These are phyloP conservation scores for Meandrusa payeni DNA, from an alignment of 2,888 invertebrate species.

Conservation along the genomic window DNA sequence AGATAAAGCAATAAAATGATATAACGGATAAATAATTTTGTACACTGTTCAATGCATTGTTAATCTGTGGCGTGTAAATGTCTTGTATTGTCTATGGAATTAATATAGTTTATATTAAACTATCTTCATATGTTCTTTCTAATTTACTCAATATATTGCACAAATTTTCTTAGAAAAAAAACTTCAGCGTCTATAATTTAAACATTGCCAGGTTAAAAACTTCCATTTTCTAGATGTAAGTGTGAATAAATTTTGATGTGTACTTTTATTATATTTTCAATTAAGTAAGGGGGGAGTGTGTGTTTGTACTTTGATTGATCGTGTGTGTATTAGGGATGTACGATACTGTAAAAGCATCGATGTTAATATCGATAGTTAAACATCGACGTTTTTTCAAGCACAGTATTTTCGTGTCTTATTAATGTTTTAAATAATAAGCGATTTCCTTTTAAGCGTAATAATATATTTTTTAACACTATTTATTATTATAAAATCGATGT, in stretches of 20 bases:
- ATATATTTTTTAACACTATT: too few relatives aligned
- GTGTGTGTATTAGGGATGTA: not conserved
- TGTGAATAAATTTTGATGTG: slow-evolving; percentile 49
- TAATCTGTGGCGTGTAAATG: slow-evolving; percentile 13
- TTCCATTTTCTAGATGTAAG: slow-evolving; percentile 45
- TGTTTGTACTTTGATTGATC: slow-evolving; percentile 2
- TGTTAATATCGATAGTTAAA: too few relatives aligned
- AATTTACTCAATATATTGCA: slow-evolving; percentile 24
- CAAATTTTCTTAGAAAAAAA: slow-evolving; percentile 32
- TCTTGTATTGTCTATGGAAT: slow-evolving; percentile 3
- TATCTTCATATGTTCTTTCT: not conserved
- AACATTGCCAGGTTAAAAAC: slow-evolving; percentile 44
- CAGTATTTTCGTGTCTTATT: too few relatives aligned
- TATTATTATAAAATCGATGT: too few relatives aligned
- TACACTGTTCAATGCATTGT: slow-evolving; percentile 6
- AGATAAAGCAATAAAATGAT: slow-evolving; percentile 21
- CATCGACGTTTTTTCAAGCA: too few relatives aligned
- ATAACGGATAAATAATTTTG: slow-evolving; percentile 4
- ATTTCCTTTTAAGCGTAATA: too few relatives aligned
- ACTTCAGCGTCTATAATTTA: slow-evolving; percentile 35
- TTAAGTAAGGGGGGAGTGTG: slow-evolving; percentile 1
- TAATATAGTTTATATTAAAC: slow-evolving; percentile 22
- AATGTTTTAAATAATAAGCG: too few relatives aligned
- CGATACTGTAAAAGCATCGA: too few relatives aligned
- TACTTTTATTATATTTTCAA: slow-evolving; percentile 34